Percentiles rank a stretch among this genome's conserved stretches.
Conservation (phyloP, 64 coral and sea anemone genomes). For the Pocillopora verrucosa region DNA sequence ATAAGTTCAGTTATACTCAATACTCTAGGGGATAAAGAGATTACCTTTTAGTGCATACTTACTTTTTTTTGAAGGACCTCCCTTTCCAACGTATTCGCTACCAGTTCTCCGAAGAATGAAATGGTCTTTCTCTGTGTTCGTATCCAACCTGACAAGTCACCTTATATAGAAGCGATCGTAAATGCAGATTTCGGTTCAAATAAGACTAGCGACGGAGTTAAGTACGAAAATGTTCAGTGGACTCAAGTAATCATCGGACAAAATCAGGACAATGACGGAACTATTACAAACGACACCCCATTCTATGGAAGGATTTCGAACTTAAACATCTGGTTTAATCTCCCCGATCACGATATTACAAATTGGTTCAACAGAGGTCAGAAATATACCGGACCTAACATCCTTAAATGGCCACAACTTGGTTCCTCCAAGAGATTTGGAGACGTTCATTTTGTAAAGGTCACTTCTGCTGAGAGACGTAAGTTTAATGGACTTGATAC, state of each 20-base stretch:
- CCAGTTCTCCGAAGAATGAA: background rate
- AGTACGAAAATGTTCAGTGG: background rate
- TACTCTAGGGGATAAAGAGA: too few relatives aligned
- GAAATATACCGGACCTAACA: background rate
- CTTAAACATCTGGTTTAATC: background rate
- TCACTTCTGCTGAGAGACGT: background rate
- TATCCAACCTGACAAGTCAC: background rate
- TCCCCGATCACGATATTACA: too few relatives aligned
- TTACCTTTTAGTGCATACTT: background rate
- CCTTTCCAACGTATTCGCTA: background rate
- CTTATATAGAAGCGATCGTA: background rate
- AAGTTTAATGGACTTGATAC: background rate
- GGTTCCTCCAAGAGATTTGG: background rate
- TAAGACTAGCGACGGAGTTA: background rate
- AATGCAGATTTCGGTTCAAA: background rate
- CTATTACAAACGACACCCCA: background rate
- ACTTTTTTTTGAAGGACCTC: background rate
- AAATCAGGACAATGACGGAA: too few relatives aligned
- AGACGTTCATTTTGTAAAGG: background rate
- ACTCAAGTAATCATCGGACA: background rate
- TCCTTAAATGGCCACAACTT: background rate
- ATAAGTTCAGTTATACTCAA: too few relatives aligned
- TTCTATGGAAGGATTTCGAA: background rate
- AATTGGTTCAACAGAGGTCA: background rate
- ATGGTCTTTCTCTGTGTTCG: background rate